Evolutionary conservation across 2,797 vertebrate species (phyloP), one percentile per base, ranked within the genome.

Genomic region (Muscicapa striata): DNA sequence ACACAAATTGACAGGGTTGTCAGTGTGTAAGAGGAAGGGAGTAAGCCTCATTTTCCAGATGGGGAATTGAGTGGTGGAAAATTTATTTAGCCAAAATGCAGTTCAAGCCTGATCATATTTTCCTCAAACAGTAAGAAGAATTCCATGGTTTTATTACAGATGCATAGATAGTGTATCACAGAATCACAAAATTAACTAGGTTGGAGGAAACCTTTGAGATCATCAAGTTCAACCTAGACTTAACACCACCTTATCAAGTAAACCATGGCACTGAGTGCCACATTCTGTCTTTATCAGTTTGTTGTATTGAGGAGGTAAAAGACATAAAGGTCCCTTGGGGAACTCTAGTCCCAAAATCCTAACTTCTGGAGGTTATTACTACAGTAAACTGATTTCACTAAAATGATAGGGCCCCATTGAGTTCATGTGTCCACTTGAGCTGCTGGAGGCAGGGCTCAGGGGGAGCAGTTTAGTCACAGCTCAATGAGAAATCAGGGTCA

Each of bases 371-470:
- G 11, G 10, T 24, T 74, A 69, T 45, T 57, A 61, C 18, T 22
- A 7, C 21, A 76, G 23, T 19, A 58, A 49, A 70, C 26, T 52
- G 32, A 68, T 64, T 92, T 87, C 30, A 43, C 18, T 24, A 67
- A 67, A 61, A 41, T 51, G 49, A 62, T 0, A 2, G 14, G 27
- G 8, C 20, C 23, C 4, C 48, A 41, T 8, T 1, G 2, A 75
- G 24, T 14, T 5, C 30, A 32, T 5, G 0, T n/a, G n/a, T 55
- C 61, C 58, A 18, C 18, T 66, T 1, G 1, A n/a, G 58, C 23
- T 85, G 30, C 57, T 72, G 64, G 30, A 86, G 27, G 32, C n/a
- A 46, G 29, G 18, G 22, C 10, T 38, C 0, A 0, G 6, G 18
- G 54, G 30, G 9, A 41, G 36, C n/a, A 86, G 43, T 36, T 84